Evolutionary conservation across 2,888 invertebrate genomes (phyloP).

Genomic region (Seira musarum): DNA sequence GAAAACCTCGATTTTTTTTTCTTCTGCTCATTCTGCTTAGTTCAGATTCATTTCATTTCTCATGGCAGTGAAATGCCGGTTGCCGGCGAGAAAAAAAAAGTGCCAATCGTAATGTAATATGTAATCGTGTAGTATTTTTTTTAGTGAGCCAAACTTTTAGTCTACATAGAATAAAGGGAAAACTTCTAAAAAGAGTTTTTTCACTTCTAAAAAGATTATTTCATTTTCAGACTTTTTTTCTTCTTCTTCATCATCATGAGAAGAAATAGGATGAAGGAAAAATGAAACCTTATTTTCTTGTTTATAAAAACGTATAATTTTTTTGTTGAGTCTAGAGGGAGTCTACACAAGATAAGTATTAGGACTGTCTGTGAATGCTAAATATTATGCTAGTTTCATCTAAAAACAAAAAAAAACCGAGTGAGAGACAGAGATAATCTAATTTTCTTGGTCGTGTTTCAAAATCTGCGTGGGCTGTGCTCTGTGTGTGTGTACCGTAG

Average conservation of each 20-base stretch:
- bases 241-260: not conserved
- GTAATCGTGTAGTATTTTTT: not conserved
- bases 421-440: constrained; percentile 54
- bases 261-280: no score
- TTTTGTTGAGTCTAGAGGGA: not conserved
- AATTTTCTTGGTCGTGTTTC: constrained; percentile 58
- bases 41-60: not conserved
- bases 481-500: no score
- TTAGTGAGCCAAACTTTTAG: no score
- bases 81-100: not conserved
- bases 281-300: constrained; percentile 34
- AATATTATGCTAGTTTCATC: no score
- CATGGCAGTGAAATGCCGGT: not conserved
- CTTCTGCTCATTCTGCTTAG: no score
- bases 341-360: no score
- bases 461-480: constrained; percentile 54
- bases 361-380: no score
- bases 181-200: no score
- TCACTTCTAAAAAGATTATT: no score
- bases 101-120: not conserved
- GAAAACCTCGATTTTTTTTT: constrained; percentile 10
- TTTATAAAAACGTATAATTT: constrained; percentile 8
- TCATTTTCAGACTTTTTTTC: no score
- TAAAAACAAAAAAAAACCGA: constrained; percentile 47
- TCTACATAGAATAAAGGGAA: no score